Base-by-base conservation (phyloP, 1,140 invertebrate genomes). In the Amphibalanus amphitrite region DNA sequence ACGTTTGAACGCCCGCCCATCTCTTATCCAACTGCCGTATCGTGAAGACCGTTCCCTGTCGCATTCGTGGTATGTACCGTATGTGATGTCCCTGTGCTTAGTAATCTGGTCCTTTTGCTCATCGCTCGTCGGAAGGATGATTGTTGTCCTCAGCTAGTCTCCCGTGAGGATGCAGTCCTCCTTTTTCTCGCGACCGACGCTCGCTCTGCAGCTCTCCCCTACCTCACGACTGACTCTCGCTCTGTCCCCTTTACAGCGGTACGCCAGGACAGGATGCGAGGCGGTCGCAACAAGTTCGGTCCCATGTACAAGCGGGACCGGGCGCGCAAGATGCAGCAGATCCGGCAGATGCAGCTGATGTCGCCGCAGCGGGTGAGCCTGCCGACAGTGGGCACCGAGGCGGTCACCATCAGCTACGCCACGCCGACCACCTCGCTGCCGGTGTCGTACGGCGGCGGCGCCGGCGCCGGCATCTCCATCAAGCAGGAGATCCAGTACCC, bases 271-370 rank as follows among this genome's bases (percentile, higher is more conserved):
- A 86, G 97, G 75, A 98, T 99, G 95, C 85, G 97, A 71, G 97
- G 97, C 64, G 97, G 97, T 26, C 86, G 97, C 74, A 99, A 99
- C 82, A 99, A 99, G 82, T 99, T 99, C 81, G 97, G 97, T 25
- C 95, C 96, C 28, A 98, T 98, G 93, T 99, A 99, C 87, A 98
- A 98, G 82, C 85, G 96, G 71, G 95, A 98, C 82, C 83, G 97
- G 73, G 97, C 97, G 79, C 84, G 95, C 76, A 97, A 97, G 80
- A 82, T 97, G 74, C 96, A 98, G 81, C 87, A 95, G 79, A 87
- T 97, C 84, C 84, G 93, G 28, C 92, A 95, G 77, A 83, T 92
- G 75, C 77, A 78, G 72, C 71, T 76, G 28, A 74, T 69, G 69
- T 76, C 72, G 65, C 75, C 74, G 78, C 75, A 71, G 70, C 74